Base-by-base conservation (phyloP, 2,888 invertebrate species). In the Hyposoter didymator region DNA sequence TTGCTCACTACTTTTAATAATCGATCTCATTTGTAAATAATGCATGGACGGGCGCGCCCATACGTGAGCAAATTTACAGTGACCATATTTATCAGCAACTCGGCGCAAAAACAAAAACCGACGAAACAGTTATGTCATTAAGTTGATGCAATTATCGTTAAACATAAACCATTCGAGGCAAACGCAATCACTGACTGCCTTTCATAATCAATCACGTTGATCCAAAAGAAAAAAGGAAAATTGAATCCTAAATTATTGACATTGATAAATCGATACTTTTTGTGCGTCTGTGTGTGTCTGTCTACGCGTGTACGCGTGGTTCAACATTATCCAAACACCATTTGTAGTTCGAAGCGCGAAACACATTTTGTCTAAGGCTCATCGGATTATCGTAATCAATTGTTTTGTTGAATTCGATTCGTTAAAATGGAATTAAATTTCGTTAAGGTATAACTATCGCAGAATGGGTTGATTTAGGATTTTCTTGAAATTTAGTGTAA, bases 11-110 rank as follows among this genome's bases (percentile, higher is more conserved):
- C 84, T 83, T 88, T 90, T 89, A 89, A 90, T 85, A 67, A 88
- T 90, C 90, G 90, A 91, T 91, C 91, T 91, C 91, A 90, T 90
- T 90, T 91, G 88, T 90, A 90, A 89, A 88, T 91, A 90, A 88
- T 88, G 82, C 89, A 87, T 87, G 87, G 86, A 81, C 69, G 67
- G 55, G 55, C 22, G 55, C 22, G 55, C 55, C 55, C 8, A 12
- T 62, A 67, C 35, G 69, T 39, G 28, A 43, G 39, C 49, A 59
- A 35, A 67, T 78, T 67, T 70, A 70, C 64, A 74, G 78, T 66
- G 74, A 78, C 70, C 74, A 82, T n/a, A n/a, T 82, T 82, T 67
- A 78, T 39, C 78, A 72, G 73, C 81, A 64, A 81, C 49, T 78
- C 28, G 28, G 81, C 52, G 73, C 45, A 14, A 78, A 59, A 66